These are phyloP conservation scores for Rhegmatorhina hoffmannsi DNA, from an alignment of 2,113 vertebrate species.

Conservation along the genomic window DNA sequence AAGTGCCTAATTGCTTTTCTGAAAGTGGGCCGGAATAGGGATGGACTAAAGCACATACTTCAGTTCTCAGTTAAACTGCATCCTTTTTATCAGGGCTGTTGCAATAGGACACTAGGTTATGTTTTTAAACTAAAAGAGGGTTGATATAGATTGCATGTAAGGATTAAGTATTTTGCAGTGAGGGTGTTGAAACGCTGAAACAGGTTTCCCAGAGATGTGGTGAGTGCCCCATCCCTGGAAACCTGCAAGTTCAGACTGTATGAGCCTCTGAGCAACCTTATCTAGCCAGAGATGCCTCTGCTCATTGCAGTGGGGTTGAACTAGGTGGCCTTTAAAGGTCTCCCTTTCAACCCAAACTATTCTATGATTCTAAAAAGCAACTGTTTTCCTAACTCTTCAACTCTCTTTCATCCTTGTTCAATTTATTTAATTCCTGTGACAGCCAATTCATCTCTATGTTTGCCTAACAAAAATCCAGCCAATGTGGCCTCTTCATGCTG, in stretches of 20 bases:
- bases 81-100: not conserved
- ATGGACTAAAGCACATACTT: slow-evolving; percentile 12
- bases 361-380: not conserved
- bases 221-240: not conserved
- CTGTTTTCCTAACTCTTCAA: not conserved
- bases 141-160: not conserved
- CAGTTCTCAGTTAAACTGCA: not conserved
- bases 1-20: slow-evolving; percentile 68
- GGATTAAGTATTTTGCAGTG: not conserved
- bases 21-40: slow-evolving; percentile 52
- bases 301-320: not conserved
- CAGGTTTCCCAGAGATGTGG: not conserved
- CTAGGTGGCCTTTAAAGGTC: not conserved
- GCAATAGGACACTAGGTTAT: not conserved
- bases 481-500: not conserved
- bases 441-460: not conserved
- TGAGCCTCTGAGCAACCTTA: not conserved
- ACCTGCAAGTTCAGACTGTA: not conserved
- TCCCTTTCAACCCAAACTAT: not conserved
- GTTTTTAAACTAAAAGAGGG: not conserved
- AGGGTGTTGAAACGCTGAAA: not conserved
- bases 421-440: not conserved
- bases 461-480: not conserved
- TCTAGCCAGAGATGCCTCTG: not conserved
- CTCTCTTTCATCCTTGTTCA: not conserved